Evolutionary conservation across 2,888 invertebrate species (phyloP).

Genomic region (Nomada fabriciana): DNA sequence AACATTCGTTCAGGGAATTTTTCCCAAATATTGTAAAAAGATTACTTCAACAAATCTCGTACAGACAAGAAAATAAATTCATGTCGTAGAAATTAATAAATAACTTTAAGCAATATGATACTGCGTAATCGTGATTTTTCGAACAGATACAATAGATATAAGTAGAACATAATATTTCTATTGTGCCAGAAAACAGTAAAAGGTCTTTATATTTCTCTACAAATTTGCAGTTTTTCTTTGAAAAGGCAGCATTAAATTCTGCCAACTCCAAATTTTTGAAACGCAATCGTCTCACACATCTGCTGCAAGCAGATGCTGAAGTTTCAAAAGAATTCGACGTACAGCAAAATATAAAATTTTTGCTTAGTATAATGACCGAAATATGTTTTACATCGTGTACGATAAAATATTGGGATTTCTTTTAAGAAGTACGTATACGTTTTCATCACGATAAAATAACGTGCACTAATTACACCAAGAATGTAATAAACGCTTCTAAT

Average conservation of each 20-base stretch:
- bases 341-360: neutral
- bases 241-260: neutral
- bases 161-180: neutral
- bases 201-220: neutral
- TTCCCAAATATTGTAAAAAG: neutral
- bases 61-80: neutral
- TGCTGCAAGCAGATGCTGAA: neutral
- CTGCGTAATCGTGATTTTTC: neutral
- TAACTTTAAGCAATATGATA: neutral
- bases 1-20: neutral
- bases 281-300: neutral
- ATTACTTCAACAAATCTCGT: neutral
- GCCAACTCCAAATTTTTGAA: neutral
- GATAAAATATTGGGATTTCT: neutral
- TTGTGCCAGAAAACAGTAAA: neutral
- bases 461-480: neutral
- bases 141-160: neutral
- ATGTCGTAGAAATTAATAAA: neutral
- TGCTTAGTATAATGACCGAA: neutral
- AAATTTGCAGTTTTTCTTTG: neutral
- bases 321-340: neutral
- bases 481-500: neutral
- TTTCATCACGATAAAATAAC: neutral
- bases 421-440: neutral
- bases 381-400: neutral